phyloP scores from a whole-genome alignment of 2,797 vertebrate genomes.

The Tachyglossus aculeatus region DNA sequence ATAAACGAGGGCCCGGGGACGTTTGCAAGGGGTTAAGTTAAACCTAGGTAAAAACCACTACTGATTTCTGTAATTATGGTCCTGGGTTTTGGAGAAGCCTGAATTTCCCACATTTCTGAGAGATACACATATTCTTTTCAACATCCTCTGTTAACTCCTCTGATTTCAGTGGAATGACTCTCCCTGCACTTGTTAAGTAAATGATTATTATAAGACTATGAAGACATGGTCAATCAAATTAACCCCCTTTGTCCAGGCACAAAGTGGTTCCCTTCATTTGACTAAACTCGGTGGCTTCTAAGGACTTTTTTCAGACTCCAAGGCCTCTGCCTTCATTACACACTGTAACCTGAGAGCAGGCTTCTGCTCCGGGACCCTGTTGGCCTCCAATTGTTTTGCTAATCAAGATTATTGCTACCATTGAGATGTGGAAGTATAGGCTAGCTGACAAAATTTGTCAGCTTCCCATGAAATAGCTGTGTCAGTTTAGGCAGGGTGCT shows the following conservation, averaged over 20 bases:
- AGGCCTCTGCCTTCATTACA: conserved; percentile 69
- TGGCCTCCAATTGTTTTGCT: conserved; percentile 83
- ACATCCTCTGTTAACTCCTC: conserved; percentile 74
- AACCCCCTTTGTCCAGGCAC: conserved; percentile 77
- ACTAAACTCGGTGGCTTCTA: conserved; percentile 74
- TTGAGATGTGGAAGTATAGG: conserved; percentile 82
- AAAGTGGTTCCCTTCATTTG: conserved; percentile 73
- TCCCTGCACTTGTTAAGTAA: conserved; percentile 76
- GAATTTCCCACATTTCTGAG: conserved; percentile 80
- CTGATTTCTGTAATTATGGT: conserved; percentile 69
- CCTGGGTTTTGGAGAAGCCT: conserved; percentile 49
- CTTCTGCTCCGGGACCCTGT: conserved; percentile 67
- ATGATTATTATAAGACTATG: conserved; percentile 78
- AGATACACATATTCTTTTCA: conserved; percentile 68
- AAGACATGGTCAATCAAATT: conserved; percentile 82
- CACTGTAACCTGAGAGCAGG: conserved; percentile 78
- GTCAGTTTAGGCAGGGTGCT: conserved; percentile 79
- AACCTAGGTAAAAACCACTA: conserved; percentile 58
- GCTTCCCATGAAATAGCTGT: conserved; percentile 86
- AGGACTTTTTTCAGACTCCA: conserved; percentile 72
- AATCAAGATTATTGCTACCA: conserved; percentile 87
- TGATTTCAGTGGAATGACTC: conserved; percentile 71
- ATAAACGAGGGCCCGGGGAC: not conserved
- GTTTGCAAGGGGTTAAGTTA: conserved; percentile 48
- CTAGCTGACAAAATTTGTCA: conserved; percentile 83